Evolutionary conservation across 2,113 vertebrate species (phyloP).

Genomic region (Trochalopteron elliotii): DNA sequence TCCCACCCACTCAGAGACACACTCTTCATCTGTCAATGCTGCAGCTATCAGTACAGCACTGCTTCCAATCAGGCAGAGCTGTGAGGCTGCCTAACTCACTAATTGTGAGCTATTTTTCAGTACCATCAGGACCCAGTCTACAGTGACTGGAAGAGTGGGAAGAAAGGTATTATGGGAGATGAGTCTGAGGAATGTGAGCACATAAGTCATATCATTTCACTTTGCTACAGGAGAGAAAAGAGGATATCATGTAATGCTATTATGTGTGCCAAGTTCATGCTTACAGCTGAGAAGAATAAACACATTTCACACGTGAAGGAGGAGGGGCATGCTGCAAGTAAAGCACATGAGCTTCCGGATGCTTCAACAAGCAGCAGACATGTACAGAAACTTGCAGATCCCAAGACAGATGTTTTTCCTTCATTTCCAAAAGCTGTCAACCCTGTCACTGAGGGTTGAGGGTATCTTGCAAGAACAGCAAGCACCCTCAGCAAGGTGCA

Average conservation of each 20-base stretch:
- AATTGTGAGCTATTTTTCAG: fast-evolving
- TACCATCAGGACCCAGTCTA: background rate
- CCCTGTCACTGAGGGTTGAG: background rate
- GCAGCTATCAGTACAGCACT: background rate
- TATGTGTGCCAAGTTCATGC: background rate
- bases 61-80: background rate
- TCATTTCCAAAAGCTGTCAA: background rate
- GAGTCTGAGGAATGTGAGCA: background rate
- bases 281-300: background rate
- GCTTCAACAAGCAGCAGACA: background rate
- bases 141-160: background rate
- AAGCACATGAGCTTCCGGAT: background rate
- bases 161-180: background rate
- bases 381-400: background rate
- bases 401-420: background rate
- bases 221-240: background rate
- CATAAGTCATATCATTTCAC: background rate
- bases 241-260: background rate
- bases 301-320: background rate
- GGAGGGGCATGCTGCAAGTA: background rate
- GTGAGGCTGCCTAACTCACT: background rate
- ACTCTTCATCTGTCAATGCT: background rate
- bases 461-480: background rate
- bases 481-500: background rate
- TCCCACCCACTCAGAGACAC: background rate